phyloP scores from a whole-genome alignment of 2,797 vertebrate species.

The Synanceia verrucosa region DNA sequence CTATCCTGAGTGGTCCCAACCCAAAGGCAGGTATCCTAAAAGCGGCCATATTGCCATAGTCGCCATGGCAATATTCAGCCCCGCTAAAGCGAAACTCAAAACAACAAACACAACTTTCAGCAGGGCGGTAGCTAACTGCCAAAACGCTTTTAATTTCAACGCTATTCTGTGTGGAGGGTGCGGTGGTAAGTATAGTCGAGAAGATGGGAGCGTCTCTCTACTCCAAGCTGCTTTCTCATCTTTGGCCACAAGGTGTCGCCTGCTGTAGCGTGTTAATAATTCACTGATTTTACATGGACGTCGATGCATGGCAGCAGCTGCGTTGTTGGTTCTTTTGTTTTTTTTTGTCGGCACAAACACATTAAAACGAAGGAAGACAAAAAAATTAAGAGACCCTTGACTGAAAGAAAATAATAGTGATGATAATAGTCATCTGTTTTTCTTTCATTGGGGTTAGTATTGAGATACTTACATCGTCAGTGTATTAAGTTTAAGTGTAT shows the following conservation, averaged over 20 bases:
- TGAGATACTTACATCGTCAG: no score
- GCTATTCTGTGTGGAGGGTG: conserved; percentile 51
- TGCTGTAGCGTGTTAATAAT: conserved; percentile 19
- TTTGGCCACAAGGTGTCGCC: conserved; percentile 65
- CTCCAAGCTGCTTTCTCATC: conserved; percentile 70
- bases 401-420: neutral
- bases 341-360: conserved; percentile 6
- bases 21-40: conserved; percentile 62
- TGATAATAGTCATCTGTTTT: neutral
- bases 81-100: conserved; percentile 26
- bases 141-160: conserved; percentile 34
- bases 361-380: neutral
- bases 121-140: conserved; percentile 35
- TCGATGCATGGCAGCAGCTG: conserved; percentile 32
- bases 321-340: neutral
- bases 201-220: conserved; percentile 41
- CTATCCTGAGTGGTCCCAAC: conserved; percentile 33
- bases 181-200: conserved; percentile 57
- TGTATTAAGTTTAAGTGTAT: neutral
- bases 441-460: neutral
- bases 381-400: neutral
- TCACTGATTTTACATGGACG: conserved; percentile 64
- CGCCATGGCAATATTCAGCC: conserved; percentile 49
- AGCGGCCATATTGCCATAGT: conserved; percentile 51
- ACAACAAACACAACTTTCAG: conserved; percentile 45